These are phyloP conservation scores for Cheumatopsyche charites DNA, from an alignment of 1,140 invertebrate genomes.

Conservation along the genomic window DNA sequence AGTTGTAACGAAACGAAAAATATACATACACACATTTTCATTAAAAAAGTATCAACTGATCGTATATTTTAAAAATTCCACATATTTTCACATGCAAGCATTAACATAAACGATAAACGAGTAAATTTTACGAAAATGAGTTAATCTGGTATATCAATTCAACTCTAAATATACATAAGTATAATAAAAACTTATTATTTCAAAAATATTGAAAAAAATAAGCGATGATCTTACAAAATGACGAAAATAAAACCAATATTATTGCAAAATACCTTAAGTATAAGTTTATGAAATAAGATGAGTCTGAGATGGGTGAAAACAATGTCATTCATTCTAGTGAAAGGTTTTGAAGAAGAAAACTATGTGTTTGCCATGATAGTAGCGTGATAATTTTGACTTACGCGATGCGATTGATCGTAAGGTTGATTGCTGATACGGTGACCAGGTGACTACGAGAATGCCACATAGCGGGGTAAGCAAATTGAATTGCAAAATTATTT, in stretches of 20 bases:
- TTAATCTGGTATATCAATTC: no score
- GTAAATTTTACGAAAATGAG: no score
- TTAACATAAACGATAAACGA: neutral
- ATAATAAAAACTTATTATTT: neutral
- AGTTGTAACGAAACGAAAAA: neutral
- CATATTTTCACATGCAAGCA: constrained; percentile 11
- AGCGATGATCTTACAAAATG: neutral
- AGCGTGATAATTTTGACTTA: constrained; percentile 66
- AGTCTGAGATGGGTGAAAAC: neutral
- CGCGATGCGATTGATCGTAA: constrained; percentile 87
- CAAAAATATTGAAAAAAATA: neutral
- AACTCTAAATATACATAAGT: neutral
- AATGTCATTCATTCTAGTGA: constrained; percentile 11
- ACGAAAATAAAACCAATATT: neutral
- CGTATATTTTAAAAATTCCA: neutral
- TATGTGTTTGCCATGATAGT: constrained; percentile 21
- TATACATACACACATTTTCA: neutral
- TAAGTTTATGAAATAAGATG: neutral
- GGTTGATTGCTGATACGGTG: constrained; percentile 87
- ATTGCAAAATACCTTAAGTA: neutral
- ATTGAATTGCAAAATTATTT: constrained; percentile 42
- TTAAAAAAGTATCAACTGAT: neutral
- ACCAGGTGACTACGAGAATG: constrained; percentile 79
- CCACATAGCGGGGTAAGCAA: constrained; percentile 43
- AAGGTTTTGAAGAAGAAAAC: constrained; percentile 5